A percentile compares a stretch with the other conserved stretches of the same genome.
Evolutionary conservation across 2,888 invertebrate genomes (phyloP).

Genomic region (Margaritifera margaritifera): DNA sequence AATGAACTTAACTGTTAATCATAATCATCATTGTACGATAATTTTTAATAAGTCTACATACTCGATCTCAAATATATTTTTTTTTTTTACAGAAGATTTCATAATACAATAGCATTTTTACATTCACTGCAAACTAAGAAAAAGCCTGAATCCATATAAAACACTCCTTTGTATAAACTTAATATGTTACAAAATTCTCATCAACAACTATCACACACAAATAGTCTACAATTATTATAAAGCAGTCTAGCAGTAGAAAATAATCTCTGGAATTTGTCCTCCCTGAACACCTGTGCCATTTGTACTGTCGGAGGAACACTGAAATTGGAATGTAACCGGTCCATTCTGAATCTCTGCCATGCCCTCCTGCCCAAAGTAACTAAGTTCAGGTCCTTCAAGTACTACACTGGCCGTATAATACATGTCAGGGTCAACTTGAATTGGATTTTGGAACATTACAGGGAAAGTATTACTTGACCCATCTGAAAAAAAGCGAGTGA

Average conservation of each 20-base stretch:
- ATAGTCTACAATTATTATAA: neutral
- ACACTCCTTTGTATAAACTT: no score
- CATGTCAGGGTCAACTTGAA: constrained; percentile 92
- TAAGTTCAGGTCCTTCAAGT: constrained; percentile 92
- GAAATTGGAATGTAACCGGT: constrained; percentile 96
- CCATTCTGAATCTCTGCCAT: constrained; percentile 91
- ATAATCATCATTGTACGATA: no score
- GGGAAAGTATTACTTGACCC: constrained; percentile 97
- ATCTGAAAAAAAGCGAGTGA: constrained; percentile 95
- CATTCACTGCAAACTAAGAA: no score
- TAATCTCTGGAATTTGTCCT: constrained; percentile 96
- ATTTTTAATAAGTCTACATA: no score
- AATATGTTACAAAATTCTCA: no score
- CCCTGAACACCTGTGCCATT: constrained; percentile 98
- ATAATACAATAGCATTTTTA: no score
- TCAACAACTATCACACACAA: neutral
- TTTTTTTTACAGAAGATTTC: no score
- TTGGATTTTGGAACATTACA: constrained; percentile 85
- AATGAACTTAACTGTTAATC: no score
- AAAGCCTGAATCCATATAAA: no score
- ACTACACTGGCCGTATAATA: constrained; percentile 97
- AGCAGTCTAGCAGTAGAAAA: constrained; percentile 81
- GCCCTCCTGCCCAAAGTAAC: constrained; percentile 98
- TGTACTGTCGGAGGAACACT: constrained; percentile 96
- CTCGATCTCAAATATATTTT: no score